Evolutionary conservation across 2,888 invertebrate species (phyloP).

Genomic region (Alviniconcha strummeri): DNA sequence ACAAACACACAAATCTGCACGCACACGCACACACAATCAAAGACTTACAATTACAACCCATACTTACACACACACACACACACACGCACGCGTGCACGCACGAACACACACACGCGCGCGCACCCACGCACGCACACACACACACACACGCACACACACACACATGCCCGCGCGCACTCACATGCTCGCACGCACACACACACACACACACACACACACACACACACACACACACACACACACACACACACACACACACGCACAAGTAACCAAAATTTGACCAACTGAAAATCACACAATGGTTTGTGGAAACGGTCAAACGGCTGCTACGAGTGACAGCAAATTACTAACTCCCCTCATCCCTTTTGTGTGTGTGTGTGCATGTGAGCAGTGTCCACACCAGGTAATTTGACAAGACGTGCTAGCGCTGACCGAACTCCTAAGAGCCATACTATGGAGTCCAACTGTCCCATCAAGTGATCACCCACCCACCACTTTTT

Average conservation of each 20-base stretch:
- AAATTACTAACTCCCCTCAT: background rate
- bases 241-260: background rate
- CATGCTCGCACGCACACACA: background rate
- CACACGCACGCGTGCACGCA: conserved; percentile 13
- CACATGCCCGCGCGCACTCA: background rate
- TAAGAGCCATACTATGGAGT: too few relatives aligned
- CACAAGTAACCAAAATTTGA: background rate
- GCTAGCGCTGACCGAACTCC: too few relatives aligned
- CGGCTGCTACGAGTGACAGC: background rate
- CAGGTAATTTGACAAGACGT: too few relatives aligned
- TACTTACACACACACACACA: background rate
- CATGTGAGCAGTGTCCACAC: too few relatives aligned
- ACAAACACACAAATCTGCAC: too few relatives aligned
- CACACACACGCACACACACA: background rate
- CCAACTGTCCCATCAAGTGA: too few relatives aligned
- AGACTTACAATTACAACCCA: too few relatives aligned
- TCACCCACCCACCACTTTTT: too few relatives aligned
- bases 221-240: conserved; percentile 1
- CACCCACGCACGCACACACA: background rate
- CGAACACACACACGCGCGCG: background rate
- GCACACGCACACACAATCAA: too few relatives aligned
- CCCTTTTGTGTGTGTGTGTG: too few relatives aligned
- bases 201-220: background rate
- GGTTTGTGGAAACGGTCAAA: background rate
- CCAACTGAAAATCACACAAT: background rate